Evolutionary conservation across 2,113 vertebrate genomes (phyloP), one percentile per base, ranked within the genome.

Genomic region (Myiozetetes cayanensis): DNA sequence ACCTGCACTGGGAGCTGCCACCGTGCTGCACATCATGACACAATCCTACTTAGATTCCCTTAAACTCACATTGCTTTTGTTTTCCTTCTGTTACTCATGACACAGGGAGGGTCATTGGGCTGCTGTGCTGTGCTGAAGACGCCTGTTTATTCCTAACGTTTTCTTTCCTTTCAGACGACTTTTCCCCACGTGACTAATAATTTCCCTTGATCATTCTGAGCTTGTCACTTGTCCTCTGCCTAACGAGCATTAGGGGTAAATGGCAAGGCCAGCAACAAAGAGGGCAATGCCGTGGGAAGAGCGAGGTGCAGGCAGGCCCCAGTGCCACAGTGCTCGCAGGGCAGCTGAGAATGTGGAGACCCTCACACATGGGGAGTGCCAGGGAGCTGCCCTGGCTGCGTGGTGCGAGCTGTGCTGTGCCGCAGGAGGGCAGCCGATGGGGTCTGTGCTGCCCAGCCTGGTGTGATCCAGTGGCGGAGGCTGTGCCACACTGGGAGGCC

Each of bases 291-390:
- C 7, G 5, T 24, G 33, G 27, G 37, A 52, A 52, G 53, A 23
- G 22, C 18, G 53, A 21, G 1, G 72, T 14, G 33, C 0, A 3
- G 37, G 67, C 71, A 71, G 50, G 35, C 23, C 8, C 22, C 50
- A 23, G 22, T 1, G 4, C 71, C 37, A 80, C 78, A 6, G n/a
- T 5, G 43, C n/a, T 62, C 31, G 8, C 1, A 4, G n/a, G 71
- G 41, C 23, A 44, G 47, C 23, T 5, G 41, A 21, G 49, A 65
- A 67, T 30, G 22, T 14, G 62, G 67, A 68, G 53, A 13, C 30
- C 0, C 0, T 23, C 10, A n/a, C 4, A 2, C 1, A 22, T 3
- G 3, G 70, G n/a, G 39, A 44, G 22, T 0, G 4, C 1, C 0
- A n/a, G 84, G 56, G 31, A 66, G 25, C 2, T 2, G 28, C 14